A percentile compares a stretch with the other conserved stretches of the same genome.
These are phyloP conservation scores for Ladona fulva DNA, from an alignment of 1,140 invertebrate genomes.

Conservation along the genomic window DNA sequence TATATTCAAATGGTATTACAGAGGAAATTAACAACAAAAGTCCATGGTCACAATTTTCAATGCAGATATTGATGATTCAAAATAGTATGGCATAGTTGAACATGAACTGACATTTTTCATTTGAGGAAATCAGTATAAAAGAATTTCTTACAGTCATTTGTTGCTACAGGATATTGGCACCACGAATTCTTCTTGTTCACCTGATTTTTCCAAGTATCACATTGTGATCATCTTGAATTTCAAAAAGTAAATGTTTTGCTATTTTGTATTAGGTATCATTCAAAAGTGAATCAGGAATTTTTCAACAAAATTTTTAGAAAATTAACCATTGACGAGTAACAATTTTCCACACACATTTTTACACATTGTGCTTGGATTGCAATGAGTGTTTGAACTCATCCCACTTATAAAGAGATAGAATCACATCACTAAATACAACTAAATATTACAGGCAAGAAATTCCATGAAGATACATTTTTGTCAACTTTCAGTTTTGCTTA, in stretches of 20 bases:
- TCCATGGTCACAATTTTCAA: neutral
- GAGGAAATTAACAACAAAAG: neutral
- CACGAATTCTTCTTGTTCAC: neutral
- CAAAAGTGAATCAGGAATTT: neutral
- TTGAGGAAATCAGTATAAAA: neutral
- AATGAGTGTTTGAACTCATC: neutral
- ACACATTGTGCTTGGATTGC: neutral
- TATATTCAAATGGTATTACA: slow-evolving; percentile 1
- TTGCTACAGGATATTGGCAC: neutral
- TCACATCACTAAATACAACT: neutral
- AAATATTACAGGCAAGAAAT: neutral
- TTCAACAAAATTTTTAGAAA: neutral
- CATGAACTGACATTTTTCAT: neutral
- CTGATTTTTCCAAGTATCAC: neutral
- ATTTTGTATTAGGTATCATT: neutral
- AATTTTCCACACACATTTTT: neutral
- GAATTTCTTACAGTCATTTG: neutral
- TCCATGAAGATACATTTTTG: neutral
- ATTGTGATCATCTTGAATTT: neutral
- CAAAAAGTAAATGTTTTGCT: neutral
- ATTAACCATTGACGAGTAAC: neutral
- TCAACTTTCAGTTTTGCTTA: neutral
- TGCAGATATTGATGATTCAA: neutral
- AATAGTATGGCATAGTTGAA: neutral
- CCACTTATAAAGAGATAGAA: neutral